Evolutionary conservation across 2,797 vertebrate genomes (phyloP).

Genomic region (Acanthurus tractus): DNA sequence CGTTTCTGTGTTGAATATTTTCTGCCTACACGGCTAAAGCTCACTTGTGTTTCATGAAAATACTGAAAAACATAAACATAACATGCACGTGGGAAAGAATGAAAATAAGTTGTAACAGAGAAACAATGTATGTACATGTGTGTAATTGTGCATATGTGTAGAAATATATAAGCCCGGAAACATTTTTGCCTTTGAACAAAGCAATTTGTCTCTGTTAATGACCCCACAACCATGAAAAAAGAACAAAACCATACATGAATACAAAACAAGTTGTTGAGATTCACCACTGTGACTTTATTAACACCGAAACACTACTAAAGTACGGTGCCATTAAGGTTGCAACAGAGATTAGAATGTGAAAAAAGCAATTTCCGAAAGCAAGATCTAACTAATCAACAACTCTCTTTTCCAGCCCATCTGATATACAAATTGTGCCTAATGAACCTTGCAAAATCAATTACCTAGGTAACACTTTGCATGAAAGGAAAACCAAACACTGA

Average conservation of each 20-base stretch:
- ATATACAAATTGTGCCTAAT: constrained; percentile 88
- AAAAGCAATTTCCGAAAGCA: constrained; percentile 79
- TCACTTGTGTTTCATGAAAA: constrained; percentile 18
- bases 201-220: constrained; percentile 36
- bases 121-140: not conserved
- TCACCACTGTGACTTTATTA: constrained; percentile 64
- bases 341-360: constrained; percentile 69
- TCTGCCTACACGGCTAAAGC: not conserved
- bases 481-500: constrained; percentile 78
- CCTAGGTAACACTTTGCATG: constrained; percentile 84
- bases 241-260: constrained; percentile 50
- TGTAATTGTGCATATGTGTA: not conserved
- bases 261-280: constrained; percentile 64
- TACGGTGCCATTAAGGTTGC: constrained; percentile 55
- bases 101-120: not conserved
- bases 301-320: constrained; percentile 56
- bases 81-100: not conserved
- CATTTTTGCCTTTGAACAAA: constrained; percentile 22
- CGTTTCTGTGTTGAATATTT: constrained; percentile 1
- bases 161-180: not conserved
- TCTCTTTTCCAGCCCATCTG: constrained; percentile 86
- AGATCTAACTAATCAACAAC: constrained; percentile 85
- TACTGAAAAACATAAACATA: constrained; percentile 21
- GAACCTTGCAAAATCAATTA: constrained; percentile 87
- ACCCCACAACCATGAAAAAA: constrained; percentile 30